A percentile compares a stretch with the other conserved stretches of the same genome.
Evolutionary conservation across 1,140 invertebrate genomes (phyloP).

Genomic region (Drosophila novamexicana): DNA sequence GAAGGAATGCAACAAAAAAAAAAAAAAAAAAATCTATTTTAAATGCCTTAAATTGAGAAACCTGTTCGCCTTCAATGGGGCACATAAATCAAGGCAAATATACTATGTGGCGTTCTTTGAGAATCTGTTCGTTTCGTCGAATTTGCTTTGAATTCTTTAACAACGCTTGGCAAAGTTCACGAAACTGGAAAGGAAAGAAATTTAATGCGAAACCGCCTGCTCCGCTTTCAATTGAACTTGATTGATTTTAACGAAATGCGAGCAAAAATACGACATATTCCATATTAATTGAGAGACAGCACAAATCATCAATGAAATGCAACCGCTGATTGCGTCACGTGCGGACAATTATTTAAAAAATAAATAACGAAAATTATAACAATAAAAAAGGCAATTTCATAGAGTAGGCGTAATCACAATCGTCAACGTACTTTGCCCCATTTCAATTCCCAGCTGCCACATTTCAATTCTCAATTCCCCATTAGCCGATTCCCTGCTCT

Average conservation of each 20-base stretch:
- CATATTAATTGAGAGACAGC: constrained; percentile 62
- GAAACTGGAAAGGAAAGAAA: constrained; percentile 76
- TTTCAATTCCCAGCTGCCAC: constrained; percentile 2
- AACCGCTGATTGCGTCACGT: constrained; percentile 51
- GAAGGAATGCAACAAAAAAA: constrained; percentile 2
- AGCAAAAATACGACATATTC: constrained; percentile 47
- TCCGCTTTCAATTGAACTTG: constrained; percentile 65
- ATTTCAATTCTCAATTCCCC: neutral
- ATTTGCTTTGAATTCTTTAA: neutral
- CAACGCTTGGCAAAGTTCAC: constrained; percentile 66
- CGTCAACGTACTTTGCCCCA: constrained; percentile 20
- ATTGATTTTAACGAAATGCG: constrained; percentile 76
- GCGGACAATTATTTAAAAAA: neutral
- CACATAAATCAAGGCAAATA: constrained; percentile 56
- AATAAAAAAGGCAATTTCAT: neutral
- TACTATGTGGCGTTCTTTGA: constrained; percentile 13
- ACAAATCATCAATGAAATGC: constrained; percentile 50
- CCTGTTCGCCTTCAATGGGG: constrained; percentile 50
- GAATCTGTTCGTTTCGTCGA: neutral
- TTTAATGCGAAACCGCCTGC: constrained; percentile 40
- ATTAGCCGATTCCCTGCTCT: constrained; percentile 35
- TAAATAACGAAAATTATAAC: neutral
- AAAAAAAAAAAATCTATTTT: constrained; percentile 1
- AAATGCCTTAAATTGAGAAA: constrained; percentile 62
- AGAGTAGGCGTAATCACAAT: constrained; percentile 36